These are phyloP conservation scores for Dinocampus coccinellae DNA, from an alignment of 2,888 invertebrate genomes.

Conservation along the genomic window DNA sequence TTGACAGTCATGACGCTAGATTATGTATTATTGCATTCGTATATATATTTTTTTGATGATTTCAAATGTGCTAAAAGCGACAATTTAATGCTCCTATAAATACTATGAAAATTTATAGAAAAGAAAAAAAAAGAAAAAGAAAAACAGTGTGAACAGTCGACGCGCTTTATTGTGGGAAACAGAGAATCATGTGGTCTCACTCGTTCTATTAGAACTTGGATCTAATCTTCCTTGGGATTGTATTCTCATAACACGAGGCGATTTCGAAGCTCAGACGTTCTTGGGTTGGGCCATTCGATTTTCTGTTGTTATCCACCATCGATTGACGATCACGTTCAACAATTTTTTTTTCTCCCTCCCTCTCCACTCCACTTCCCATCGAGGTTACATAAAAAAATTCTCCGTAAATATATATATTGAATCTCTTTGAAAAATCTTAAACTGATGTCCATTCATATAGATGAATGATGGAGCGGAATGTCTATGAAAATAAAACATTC, in stretches of 20 bases:
- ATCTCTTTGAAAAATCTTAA: not conserved
- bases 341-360: too few relatives aligned
- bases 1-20: not conserved
- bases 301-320: conserved; percentile 33
- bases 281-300: conserved; percentile 32
- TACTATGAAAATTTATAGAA: not conserved
- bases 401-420: not conserved
- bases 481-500: not conserved
- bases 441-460: not conserved
- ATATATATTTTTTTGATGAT: not conserved
- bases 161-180: conserved; percentile 25
- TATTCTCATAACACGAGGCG: conserved; percentile 45
- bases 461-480: not conserved
- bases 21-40: not conserved
- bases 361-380: conserved; percentile 24
- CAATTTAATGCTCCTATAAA: not conserved
- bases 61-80: not conserved
- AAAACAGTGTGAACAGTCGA: conserved; percentile 18
- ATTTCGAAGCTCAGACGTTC: conserved; percentile 34
- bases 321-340: conserved; percentile 25
- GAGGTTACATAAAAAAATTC: not conserved
- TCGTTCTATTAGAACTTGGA: conserved; percentile 46
- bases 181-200: conserved; percentile 30
- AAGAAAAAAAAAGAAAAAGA: conserved; percentile 6
- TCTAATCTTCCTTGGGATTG: conserved; percentile 49